Evolutionary conservation across 2,113 vertebrate genomes (phyloP).

Genomic region (Anhinga rufa): DNA sequence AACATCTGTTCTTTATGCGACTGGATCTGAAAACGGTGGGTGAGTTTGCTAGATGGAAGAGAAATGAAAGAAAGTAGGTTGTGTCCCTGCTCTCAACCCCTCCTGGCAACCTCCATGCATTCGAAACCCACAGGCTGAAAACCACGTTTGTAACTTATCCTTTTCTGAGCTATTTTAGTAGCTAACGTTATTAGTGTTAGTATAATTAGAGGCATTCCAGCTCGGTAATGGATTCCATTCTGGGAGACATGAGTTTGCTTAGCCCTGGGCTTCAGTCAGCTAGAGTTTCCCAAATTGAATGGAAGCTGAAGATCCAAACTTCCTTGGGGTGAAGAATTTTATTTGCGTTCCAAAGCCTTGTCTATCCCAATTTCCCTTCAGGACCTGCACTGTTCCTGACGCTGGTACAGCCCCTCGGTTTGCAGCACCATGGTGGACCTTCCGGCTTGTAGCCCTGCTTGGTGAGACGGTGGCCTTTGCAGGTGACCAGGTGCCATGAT

Average conservation of each 20-base stretch:
- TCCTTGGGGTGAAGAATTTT: background rate
- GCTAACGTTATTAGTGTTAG: slow-evolving; percentile 16
- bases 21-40: background rate
- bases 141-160: slow-evolving; percentile 24
- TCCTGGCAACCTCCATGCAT: background rate
- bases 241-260: slow-evolving; percentile 2
- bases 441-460: background rate
- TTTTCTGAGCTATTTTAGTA: slow-evolving; percentile 17
- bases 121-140: background rate
- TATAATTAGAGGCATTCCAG: slow-evolving; percentile 43
- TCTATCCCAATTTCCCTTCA: background rate
- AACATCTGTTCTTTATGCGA: background rate
- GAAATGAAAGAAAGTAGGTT: background rate
- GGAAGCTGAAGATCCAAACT: slow-evolving; percentile 21
- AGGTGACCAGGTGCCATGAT: background rate
- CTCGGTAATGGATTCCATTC: slow-evolving; percentile 10
- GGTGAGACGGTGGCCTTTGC: background rate
- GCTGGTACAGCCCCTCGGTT: background rate
- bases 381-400: background rate
- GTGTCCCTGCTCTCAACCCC: background rate
- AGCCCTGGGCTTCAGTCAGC: slow-evolving; percentile 37
- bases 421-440: background rate
- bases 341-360: background rate
- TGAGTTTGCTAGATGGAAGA: background rate
- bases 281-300: slow-evolving; percentile 24